Evolutionary conservation across 2,113 vertebrate species (phyloP).

Genomic region (Pomatostomus ruficeps): DNA sequence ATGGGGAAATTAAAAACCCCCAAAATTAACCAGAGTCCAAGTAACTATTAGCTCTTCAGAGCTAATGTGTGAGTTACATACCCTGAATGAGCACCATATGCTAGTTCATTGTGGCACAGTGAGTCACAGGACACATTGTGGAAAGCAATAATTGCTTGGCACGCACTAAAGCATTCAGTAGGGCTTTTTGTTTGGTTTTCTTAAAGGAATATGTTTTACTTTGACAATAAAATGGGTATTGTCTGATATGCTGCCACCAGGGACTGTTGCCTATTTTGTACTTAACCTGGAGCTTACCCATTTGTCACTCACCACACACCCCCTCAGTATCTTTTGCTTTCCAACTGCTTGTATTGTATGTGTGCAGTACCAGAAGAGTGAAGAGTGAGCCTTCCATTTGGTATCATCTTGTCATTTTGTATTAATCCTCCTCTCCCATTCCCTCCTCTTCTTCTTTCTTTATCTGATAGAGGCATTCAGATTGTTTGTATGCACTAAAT

Average conservation of each 20-base stretch:
- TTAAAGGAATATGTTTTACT: constrained; percentile 20
- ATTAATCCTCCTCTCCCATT: background rate
- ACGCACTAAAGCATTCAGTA: background rate
- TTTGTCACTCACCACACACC: background rate
- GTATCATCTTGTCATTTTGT: background rate
- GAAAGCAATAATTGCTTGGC: constrained; percentile 28
- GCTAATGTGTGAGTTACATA: constrained; percentile 7
- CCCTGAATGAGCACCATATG: constrained; percentile 33
- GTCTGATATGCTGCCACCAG: background rate
- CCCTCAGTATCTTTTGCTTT: background rate
- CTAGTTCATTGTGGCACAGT: constrained; percentile 19
- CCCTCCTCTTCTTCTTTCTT: background rate
- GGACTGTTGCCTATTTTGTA: background rate
- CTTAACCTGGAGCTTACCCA: background rate
- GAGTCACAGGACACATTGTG: constrained; percentile 3
- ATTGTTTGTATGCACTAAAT: background rate
- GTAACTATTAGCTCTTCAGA: constrained; percentile 9
- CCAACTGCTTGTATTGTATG: background rate
- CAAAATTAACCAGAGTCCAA: background rate
- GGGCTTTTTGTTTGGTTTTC: background rate
- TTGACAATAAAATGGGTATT: background rate
- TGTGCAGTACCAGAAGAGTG: background rate
- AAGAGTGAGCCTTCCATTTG: background rate
- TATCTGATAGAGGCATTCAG: background rate
- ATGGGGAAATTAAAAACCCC: background rate